phyloP scores from a whole-genome alignment of 2,797 vertebrate genomes.

The Natrix natrix region DNA sequence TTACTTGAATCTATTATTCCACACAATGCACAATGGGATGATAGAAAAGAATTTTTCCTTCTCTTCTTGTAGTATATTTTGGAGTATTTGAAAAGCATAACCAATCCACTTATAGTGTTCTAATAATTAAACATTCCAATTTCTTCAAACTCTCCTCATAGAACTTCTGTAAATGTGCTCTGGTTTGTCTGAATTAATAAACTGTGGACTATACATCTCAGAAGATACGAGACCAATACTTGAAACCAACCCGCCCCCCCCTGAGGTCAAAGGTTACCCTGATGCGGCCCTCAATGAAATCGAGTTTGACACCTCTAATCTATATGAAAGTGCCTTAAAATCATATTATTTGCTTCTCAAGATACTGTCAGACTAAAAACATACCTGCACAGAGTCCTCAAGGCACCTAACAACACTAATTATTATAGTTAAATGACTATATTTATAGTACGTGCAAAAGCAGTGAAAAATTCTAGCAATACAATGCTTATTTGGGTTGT shows the following conservation, averaged over 20 bases:
- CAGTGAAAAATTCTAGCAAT: not conserved
- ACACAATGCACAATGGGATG: not conserved
- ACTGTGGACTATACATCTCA: not conserved
- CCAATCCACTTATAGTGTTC: not conserved
- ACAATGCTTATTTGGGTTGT: not conserved
- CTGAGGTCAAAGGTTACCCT: too few relatives aligned
- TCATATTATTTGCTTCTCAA: not conserved
- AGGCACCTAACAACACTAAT: not conserved
- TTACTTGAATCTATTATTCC: not conserved
- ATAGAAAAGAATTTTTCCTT: not conserved
- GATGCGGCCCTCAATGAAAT: too few relatives aligned
- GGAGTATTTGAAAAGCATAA: not conserved
- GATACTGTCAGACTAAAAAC: not conserved
- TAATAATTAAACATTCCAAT: not conserved
- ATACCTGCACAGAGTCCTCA: not conserved
- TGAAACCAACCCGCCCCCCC: not conserved
- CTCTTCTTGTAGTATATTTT: not conserved
- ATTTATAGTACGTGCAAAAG: not conserved
- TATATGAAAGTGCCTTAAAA: not conserved
- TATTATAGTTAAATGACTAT: not conserved
- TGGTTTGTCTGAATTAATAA: too few relatives aligned
- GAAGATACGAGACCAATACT: not conserved
- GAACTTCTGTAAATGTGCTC: not conserved
- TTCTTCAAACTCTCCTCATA: not conserved
- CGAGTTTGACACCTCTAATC: not conserved